Evolutionary conservation across 2,888 invertebrate genomes (phyloP), one percentile per base, ranked within the genome.

Genomic region (Nomada lathburiana): DNA sequence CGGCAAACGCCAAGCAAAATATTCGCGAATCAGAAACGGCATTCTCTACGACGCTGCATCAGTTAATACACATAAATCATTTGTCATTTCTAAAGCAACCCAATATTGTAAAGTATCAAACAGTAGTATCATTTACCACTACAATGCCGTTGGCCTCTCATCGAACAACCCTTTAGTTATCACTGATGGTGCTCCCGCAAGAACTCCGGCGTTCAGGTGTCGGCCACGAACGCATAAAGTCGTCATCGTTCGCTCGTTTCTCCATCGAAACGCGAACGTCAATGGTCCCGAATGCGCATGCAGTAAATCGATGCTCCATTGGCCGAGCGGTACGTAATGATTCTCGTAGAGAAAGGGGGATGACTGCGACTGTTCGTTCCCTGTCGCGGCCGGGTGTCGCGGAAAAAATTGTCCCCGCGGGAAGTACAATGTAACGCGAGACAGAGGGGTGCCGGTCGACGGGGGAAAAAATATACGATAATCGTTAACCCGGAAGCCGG

Each of bases 301-400:
- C 74, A 63, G 68, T 82, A 83, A 83, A 83, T 83, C 70, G 83
- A 83, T 77, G 67, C 60, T 71, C 74, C 74, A 75, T 82, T 77
- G 77, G 71, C 74, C 77, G 83, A 71, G 60, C 55, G 67, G 82
- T 74, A n/a, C 59, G 83, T 82, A 83, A 83, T 75, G 83, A 83
- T 83, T 83, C 77, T 83, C 71, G 68, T 42, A 18, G 44, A 69
- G 29, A 50, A 71, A 57, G 10, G 29, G 53, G 16, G 9, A 53
- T 29, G 18, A n/a, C 13, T 53, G 20, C 16, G 36, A 67, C 9
- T 4, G 18, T 29, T 20, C 67, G 18, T 29, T 20, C 67, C 18
- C 0, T 42, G 2, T 10, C 10, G 2, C 11, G 9, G 0, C n/a
- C 11, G 42, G 70, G 53, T n/a, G 62, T 55, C 42, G 44, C 11